A percentile compares a stretch with the other conserved stretches of the same genome.
phyloP scores from a whole-genome alignment of 2,113 vertebrate genomes.

The Aphyosemion australe region DNA sequence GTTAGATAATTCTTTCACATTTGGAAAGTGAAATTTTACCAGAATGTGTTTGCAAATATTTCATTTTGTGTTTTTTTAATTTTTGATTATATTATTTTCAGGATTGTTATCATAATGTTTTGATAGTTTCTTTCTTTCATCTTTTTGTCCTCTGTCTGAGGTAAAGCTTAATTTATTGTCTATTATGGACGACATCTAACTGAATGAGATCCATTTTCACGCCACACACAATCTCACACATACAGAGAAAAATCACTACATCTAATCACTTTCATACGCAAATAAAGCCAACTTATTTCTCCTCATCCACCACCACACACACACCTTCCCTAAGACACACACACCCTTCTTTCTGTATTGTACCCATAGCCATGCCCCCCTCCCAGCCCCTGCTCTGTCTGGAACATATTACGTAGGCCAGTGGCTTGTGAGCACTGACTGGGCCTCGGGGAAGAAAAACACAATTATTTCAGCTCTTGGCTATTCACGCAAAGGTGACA shows the following conservation, averaged over 20 bases:
- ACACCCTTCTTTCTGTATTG: slow-evolving; percentile 19
- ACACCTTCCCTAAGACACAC: slow-evolving; percentile 1
- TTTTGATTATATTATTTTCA: background rate
- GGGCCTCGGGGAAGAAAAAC: slow-evolving; percentile 75
- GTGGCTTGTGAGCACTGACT: slow-evolving; percentile 75
- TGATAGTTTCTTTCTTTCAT: background rate
- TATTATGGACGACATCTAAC: slow-evolving; percentile 74
- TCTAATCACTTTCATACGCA: slow-evolving; percentile 8
- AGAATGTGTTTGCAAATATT: background rate
- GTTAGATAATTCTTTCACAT: background rate
- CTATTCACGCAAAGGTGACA: slow-evolving; percentile 80
- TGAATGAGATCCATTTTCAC: slow-evolving; percentile 72
- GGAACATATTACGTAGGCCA: slow-evolving; percentile 81
- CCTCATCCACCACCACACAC: slow-evolving; percentile 16
- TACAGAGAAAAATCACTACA: slow-evolving; percentile 20
- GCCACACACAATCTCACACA: slow-evolving; percentile 32
- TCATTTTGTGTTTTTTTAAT: no score
- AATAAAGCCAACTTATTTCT: background rate
- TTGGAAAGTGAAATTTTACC: background rate
- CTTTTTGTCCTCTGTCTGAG: slow-evolving; percentile 18
- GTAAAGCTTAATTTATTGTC: slow-evolving; percentile 62
- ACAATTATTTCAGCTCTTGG: slow-evolving; percentile 79
- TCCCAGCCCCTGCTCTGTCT: slow-evolving; percentile 30
- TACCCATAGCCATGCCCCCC: slow-evolving; percentile 19
- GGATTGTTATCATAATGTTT: no score